These are phyloP conservation scores for Rhagologus leucostigma DNA, from an alignment of 2,113 vertebrate species.

Conservation along the genomic window DNA sequence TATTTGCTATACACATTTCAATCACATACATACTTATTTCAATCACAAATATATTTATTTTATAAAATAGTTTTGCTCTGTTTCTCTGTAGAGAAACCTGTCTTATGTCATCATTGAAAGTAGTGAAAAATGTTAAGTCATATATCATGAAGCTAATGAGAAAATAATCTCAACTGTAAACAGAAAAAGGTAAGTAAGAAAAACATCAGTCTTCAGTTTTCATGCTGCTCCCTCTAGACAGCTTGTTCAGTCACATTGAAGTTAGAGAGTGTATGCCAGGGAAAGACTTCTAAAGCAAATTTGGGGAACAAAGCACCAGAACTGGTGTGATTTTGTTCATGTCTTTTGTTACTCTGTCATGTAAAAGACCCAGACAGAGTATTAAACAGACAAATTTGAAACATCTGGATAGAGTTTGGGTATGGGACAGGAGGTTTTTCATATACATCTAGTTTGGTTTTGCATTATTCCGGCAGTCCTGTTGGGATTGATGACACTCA, in stretches of 20 bases:
- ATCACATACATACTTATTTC: neutral
- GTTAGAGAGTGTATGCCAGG: neutral
- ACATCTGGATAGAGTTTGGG: neutral
- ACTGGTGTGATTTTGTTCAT: neutral
- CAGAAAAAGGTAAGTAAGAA: neutral
- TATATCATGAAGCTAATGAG: neutral
- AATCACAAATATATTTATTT: neutral
- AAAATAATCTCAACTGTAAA: neutral
- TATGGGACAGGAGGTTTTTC: neutral
- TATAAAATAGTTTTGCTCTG: neutral
- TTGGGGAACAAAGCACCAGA: neutral
- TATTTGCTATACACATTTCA: neutral
- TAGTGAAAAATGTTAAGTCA: neutral
- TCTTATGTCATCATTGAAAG: neutral
- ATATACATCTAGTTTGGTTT: neutral
- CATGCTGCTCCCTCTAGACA: neutral
- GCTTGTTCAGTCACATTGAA: neutral
- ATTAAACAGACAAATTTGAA: neutral
- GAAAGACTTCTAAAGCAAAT: neutral
- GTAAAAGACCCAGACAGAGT: neutral
- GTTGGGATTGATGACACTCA: neutral
- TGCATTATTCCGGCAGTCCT: neutral
- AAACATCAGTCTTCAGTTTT: neutral
- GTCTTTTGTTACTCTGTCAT: neutral
- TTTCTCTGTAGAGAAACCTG: neutral